Evolutionary conservation across 1,140 invertebrate genomes (phyloP), one percentile per base, ranked within the genome.

Genomic region (Trinorchestia longiramus): DNA sequence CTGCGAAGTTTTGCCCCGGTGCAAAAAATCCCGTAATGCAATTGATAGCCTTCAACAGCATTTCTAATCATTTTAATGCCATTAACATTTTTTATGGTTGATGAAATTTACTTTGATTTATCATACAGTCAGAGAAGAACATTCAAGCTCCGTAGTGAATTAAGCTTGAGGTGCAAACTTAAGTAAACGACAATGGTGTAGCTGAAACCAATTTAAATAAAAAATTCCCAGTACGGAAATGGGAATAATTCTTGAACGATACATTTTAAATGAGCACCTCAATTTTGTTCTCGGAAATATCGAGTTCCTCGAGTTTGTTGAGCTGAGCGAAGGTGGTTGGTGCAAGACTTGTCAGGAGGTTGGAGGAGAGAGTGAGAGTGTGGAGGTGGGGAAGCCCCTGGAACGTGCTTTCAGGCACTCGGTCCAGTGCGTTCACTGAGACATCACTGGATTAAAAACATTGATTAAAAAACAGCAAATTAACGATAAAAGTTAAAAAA

Each of bases 301-400:
- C 97, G 1, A 98, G 96, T 95, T 98, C 98, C 87, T 98, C 98
- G 8, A 98, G 97, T 45, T 96, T 96, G 19, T 87, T 90, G 90
- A 98, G 97, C 95, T 98, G 97, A 44, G 97, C 94, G 97, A 98
- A 98, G 47, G 98, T 96, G 95, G 97, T 97, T 3, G 97, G 97
- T 0, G 98, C 98, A 42, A 98, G 97, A 53, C 98, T 97, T 28
- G 97, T 97, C 28, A 98, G 97, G 97, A 97, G 97, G 97, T 98
- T 98, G 96, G 98, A 98, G 41, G 98, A 98, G 91, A 99, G 97
- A 96, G 98, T 98, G 0, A 99, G 97, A 0, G 98, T 97, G 95
- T 98, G 98, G 0, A 99, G 97, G 57, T 98, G 98, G 0, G 97
- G 97, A 87, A 98, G 98, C 95, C 98, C 98, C 6, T 97, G 97